These are phyloP conservation scores for Nycticryphes semicollaris DNA, from an alignment of 2,113 vertebrate species.

Conservation along the genomic window DNA sequence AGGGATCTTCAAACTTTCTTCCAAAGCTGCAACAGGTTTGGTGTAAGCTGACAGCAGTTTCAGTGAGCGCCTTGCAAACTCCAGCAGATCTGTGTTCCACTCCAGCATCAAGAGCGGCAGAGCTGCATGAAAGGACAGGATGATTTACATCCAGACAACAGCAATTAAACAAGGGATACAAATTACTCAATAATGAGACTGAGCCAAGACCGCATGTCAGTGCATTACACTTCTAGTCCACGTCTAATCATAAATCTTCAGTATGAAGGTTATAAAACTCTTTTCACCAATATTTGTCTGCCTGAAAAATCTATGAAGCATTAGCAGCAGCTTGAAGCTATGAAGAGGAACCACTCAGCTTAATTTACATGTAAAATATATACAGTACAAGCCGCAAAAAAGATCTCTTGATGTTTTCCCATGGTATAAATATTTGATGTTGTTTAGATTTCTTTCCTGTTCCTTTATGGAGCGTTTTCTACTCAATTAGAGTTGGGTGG, in stretches of 20 bases:
- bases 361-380: slow-evolving; percentile 60
- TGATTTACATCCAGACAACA: slow-evolving; percentile 40
- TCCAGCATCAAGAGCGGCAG: background rate
- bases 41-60: background rate
- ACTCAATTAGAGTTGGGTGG: slow-evolving; percentile 36
- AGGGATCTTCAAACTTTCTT: background rate
- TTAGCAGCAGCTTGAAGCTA: slow-evolving; percentile 26
- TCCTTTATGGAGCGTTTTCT: slow-evolving; percentile 31
- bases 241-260: slow-evolving; percentile 10
- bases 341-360: slow-evolving; percentile 27
- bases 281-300: slow-evolving; percentile 49
- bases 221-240: slow-evolving; percentile 21
- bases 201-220: slow-evolving; percentile 6
- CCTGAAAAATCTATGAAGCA: slow-evolving; percentile 9
- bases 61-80: background rate
- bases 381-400: slow-evolving; percentile 32
- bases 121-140: background rate
- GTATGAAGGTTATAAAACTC: slow-evolving; percentile 40
- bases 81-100: background rate
- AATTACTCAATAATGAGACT: slow-evolving; percentile 22
- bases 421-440: slow-evolving; percentile 70
- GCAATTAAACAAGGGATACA: slow-evolving; percentile 9
- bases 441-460: slow-evolving; percentile 62
- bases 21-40: background rate
- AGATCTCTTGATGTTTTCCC: slow-evolving; percentile 57